Conservation (phyloP, 2,888 invertebrate genomes). For the Eumerus sabulonum region DNA sequence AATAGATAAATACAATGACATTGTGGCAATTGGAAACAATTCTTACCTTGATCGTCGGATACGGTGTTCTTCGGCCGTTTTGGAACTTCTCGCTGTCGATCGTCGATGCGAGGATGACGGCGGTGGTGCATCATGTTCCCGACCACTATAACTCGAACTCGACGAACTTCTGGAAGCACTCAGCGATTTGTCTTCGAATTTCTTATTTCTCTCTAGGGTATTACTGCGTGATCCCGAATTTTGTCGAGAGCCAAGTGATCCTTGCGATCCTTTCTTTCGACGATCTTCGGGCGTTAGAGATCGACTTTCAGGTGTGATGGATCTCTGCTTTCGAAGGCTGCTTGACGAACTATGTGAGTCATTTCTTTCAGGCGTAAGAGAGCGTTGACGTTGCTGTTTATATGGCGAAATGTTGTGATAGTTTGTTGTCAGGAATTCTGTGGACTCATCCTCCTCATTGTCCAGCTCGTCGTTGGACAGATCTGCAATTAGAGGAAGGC, state of each 20-base stretch:
- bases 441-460: constrained; percentile 79
- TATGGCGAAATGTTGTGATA: constrained; percentile 76
- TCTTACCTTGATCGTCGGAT: constrained; percentile 77
- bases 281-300: constrained; percentile 78
- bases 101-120: constrained; percentile 71
- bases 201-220: constrained; percentile 77
- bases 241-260: constrained; percentile 76
- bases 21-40: too few species aligned
- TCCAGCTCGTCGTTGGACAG: constrained; percentile 81
- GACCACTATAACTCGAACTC: constrained; percentile 78
- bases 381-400: constrained; percentile 76
- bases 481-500: constrained; percentile 72
- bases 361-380: constrained; percentile 78
- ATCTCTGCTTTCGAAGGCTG: constrained; percentile 77
- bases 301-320: constrained; percentile 78
- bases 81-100: constrained; percentile 74
- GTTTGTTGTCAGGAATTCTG: constrained; percentile 76
- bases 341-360: constrained; percentile 77
- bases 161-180: constrained; percentile 78
- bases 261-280: constrained; percentile 75
- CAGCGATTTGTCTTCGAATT: constrained; percentile 75
- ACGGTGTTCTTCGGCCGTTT: constrained; percentile 77
- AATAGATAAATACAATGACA: too few species aligned
- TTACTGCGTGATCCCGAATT: constrained; percentile 77
- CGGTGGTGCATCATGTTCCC: constrained; percentile 67